Evolutionary conservation across 2,888 invertebrate species (phyloP).

Genomic region (Oscheius sp.): DNA sequence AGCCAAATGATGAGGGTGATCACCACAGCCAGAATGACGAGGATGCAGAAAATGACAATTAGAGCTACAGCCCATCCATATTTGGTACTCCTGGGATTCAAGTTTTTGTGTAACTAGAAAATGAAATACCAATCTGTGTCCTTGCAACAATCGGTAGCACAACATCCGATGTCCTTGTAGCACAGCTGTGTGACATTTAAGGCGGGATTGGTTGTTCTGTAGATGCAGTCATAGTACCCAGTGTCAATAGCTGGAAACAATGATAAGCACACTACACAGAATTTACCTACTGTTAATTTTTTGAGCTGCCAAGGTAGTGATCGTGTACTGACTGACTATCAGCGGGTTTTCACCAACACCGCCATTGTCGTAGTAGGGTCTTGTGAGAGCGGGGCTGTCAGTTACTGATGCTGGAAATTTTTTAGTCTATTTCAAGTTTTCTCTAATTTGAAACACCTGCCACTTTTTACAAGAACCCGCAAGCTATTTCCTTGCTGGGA

Average conservation of each 20-base stretch:
- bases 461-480: not conserved
- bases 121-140: conserved; percentile 52
- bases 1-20: conserved; percentile 60
- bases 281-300: conserved; percentile 42
- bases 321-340: not conserved
- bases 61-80: conserved; percentile 64
- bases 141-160: conserved; percentile 57
- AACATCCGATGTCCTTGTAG: conserved; percentile 63
- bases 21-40: conserved; percentile 56
- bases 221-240: conserved; percentile 60
- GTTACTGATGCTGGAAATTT: conserved; percentile 21
- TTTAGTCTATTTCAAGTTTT: not conserved
- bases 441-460: not conserved
- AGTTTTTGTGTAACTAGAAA: not conserved
- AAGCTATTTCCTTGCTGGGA: conserved; percentile 28
- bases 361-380: conserved; percentile 21
- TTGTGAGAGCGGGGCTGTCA: not conserved
- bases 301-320: conserved; percentile 32
- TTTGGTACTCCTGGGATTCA: conserved; percentile 52
- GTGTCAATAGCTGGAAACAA: conserved; percentile 53
- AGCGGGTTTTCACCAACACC: not conserved
- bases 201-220: conserved; percentile 49
- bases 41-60: conserved; percentile 57
- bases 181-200: conserved; percentile 56
- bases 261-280: not conserved